Evolutionary conservation across 2,113 vertebrate species (phyloP), one percentile per base, ranked within the genome.

Genomic region (Mirounga angustirostris): DNA sequence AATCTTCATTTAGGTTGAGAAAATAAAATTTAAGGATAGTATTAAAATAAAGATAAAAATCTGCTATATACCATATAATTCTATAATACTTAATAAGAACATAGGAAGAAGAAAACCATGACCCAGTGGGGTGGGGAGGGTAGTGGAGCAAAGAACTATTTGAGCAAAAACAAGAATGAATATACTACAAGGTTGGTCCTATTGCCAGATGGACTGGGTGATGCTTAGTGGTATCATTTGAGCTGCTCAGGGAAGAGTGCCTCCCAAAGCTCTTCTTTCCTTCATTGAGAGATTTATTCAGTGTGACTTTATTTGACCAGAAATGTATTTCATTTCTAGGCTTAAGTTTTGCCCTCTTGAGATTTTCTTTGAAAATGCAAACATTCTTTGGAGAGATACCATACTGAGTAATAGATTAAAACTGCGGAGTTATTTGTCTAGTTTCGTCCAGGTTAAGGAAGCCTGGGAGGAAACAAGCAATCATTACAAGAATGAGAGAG

Each of bases 331-430:
- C 36, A 43, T 87, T 92, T 93, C 15, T 65, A 63, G 43, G 22
- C n/a, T 91, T 93, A 79, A 50, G 22, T 94, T 79, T 86, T 71
- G 33, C 67, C 24, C 30, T 61, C 58, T 67, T 79, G 50, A 67
- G 18, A 69, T 93, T 84, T 71, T 79, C 56, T 94, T 22, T 83
- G 65, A 96, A 93, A 69, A 92, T 93, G 18, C 13, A 89, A 71
- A 89, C 21, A 5, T 52, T 87, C 7, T 86, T 96, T 82, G 36
- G 28, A 54, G n/a, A 93, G 59, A 13, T 33, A 92, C 50, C 26
- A 79, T 22, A 52, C 2, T 89, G 71, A 93, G 6, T 5, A 78
- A 5, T 14, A 71, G 46, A 74, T 83, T 89, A 52, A 97, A 85
- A 94, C 4, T 46, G 18, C 78, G 43, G 40, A 52, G 3, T 86